phyloP scores from a whole-genome alignment of 2,888 invertebrate species.

The Thereva nobilitata region DNA sequence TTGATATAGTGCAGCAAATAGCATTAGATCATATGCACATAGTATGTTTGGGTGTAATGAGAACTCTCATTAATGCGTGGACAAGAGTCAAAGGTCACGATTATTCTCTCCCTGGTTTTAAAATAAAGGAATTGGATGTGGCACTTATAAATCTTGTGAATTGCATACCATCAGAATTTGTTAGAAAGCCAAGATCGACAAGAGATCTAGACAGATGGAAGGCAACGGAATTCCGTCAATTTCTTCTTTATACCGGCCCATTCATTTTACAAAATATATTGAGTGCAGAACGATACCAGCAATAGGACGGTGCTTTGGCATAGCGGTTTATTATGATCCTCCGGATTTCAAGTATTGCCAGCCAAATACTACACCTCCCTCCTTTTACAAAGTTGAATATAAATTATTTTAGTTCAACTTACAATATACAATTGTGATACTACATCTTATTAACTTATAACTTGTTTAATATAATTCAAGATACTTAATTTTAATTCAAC shows the following conservation, averaged over 20 bases:
- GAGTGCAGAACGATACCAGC: neutral
- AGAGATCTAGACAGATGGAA: constrained; percentile 38
- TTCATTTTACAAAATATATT: constrained; percentile 31
- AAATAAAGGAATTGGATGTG: neutral
- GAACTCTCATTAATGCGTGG: constrained; percentile 2
- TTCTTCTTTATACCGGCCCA: constrained; percentile 39
- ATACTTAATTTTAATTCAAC: no score
- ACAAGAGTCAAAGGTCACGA: neutral
- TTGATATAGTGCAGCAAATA: neutral
- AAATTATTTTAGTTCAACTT: no score
- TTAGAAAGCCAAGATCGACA: constrained; percentile 33
- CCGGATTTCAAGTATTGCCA: no score
- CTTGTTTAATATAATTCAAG: no score
- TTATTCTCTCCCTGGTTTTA: neutral
- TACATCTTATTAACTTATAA: no score
- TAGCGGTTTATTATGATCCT: no score
- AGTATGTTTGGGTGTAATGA: constrained; percentile 39
- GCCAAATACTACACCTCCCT: no score
- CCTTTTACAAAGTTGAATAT: no score
- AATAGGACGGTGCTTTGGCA: no score
- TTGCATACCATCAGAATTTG: constrained; percentile 26
- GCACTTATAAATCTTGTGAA: neutral
- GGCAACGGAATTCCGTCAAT: constrained; percentile 40
- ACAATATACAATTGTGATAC: no score
- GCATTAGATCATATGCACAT: constrained; percentile 32